Base-by-base conservation (phyloP, 1,140 invertebrate species). In the Neodiprion pinetum region DNA sequence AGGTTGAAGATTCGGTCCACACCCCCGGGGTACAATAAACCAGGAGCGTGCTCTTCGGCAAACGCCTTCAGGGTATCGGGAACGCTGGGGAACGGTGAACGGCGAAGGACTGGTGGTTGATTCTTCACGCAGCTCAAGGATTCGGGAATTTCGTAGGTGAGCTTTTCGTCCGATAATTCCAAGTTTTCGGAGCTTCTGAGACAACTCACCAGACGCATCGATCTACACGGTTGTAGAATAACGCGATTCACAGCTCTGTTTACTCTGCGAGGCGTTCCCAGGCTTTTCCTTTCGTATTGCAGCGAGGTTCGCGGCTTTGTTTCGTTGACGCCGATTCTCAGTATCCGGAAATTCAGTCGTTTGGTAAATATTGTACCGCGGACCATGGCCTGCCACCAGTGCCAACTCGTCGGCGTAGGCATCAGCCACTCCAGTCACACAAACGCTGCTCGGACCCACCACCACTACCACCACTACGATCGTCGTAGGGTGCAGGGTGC, bases 231-330 rank as follows among this genome's bases (percentile, higher is more conserved):
- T 40, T 40, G 28, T 40, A 40, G 28, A 40, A 40, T 40, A 40
- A 40, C 28, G 28, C 28, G 28, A 40, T 40, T 14, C 53, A 9
- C 4, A 61, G 53, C 53, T 61, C 9, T 61, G n/a, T 61, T 61
- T 61, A 61, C 53, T 61, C 53, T 61, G 53, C 11, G n/a, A 61
- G n/a, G 53, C 11, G 53, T 61, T 61, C 53, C 53, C 53, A 61
- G 53, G 53, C 53, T 17, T 9, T 61, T 61, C 53, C 53, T 12
- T 61, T 0, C n/a, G 8, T 40, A 40, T 5, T 3, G 28, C 28
- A 40, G 28, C 28, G 28, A 40, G 28, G 4, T 61, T 61, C n/a
- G 11, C 53, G 11, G 53, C 11, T 14, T 17, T 61, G 53, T 61
- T 61, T 61, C n/a, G 11, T 61, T 61, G 11, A 61, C 53, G n/a